These are phyloP conservation scores for Marisa cornuarietis DNA, from an alignment of 1,140 invertebrate species.

Conservation along the genomic window DNA sequence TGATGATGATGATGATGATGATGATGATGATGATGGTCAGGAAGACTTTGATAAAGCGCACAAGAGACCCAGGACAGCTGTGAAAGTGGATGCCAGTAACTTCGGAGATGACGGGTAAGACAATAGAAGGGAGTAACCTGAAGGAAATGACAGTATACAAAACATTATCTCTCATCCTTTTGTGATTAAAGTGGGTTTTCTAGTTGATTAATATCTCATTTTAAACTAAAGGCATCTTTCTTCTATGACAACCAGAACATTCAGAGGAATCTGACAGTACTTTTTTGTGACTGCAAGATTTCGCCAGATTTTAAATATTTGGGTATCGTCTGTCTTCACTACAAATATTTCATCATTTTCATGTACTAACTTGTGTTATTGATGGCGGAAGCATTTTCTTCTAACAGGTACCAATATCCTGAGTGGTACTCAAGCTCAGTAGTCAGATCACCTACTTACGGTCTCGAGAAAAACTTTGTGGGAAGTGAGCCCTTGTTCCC, in stretches of 20 bases:
- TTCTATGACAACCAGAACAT: too few relatives aligned
- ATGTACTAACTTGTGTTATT: too few relatives aligned
- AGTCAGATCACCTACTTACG: neutral
- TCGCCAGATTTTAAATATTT: too few relatives aligned
- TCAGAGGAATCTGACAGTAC: too few relatives aligned
- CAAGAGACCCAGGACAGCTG: conserved; percentile 1
- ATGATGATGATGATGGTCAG: neutral
- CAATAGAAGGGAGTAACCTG: neutral
- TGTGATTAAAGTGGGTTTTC: neutral
- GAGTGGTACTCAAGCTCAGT: conserved; percentile 17
- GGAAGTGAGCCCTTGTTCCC: conserved; percentile 1
- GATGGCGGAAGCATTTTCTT: neutral
- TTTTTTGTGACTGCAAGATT: too few relatives aligned
- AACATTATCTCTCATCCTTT: neutral
- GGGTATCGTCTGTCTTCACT: too few relatives aligned
- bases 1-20: neutral
- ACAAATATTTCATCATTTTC: too few relatives aligned
- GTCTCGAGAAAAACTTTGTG: conserved; percentile 1
- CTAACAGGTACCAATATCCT: conserved; percentile 5
- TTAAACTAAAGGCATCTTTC: neutral
- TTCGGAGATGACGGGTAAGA: neutral
- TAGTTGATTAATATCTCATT: neutral
- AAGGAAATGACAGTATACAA: neutral
- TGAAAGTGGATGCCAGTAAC: neutral
- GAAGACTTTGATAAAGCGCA: neutral